Conservation (phyloP, 2,113 vertebrate species). For the Coracopsis vasa region DNA sequence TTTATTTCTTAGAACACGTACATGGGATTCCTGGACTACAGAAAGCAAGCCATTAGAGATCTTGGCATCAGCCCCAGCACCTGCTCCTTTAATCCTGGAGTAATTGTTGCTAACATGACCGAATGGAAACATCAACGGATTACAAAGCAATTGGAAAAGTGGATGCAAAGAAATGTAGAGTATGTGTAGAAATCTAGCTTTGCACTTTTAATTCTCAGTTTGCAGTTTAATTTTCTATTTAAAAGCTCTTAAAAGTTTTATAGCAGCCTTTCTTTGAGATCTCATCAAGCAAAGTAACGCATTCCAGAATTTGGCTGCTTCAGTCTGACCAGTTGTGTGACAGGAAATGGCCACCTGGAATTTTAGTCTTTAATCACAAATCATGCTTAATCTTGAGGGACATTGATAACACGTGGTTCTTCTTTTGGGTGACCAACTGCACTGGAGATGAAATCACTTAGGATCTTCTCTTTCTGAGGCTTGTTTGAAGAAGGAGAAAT, state of each 20-base stretch:
- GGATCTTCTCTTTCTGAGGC: background rate
- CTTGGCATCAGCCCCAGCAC: conserved; percentile 92
- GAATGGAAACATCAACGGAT: conserved; percentile 93
- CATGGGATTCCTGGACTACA: conserved; percentile 96
- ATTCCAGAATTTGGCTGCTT: background rate
- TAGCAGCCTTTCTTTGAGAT: background rate
- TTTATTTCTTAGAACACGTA: conserved; percentile 84
- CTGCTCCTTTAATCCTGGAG: conserved; percentile 96
- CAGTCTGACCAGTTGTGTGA: background rate
- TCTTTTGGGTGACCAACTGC: background rate
- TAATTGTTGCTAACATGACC: conserved; percentile 89
- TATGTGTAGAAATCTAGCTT: conserved; percentile 30
- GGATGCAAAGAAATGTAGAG: conserved; percentile 93
- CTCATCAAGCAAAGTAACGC: background rate
- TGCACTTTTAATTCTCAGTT: background rate
- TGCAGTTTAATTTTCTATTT: background rate
- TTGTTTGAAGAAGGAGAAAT: background rate
- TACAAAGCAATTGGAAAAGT: conserved; percentile 93
- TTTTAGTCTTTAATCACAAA: background rate
- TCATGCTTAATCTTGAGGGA: background rate
- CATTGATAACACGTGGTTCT: background rate
- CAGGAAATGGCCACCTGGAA: background rate
- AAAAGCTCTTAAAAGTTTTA: background rate
- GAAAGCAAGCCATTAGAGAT: conserved; percentile 86
- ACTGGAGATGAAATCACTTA: background rate